Evolutionary conservation across 2,113 vertebrate genomes (phyloP), one percentile per base, ranked within the genome.

Genomic region (Petrocephalus microphthalmus): DNA sequence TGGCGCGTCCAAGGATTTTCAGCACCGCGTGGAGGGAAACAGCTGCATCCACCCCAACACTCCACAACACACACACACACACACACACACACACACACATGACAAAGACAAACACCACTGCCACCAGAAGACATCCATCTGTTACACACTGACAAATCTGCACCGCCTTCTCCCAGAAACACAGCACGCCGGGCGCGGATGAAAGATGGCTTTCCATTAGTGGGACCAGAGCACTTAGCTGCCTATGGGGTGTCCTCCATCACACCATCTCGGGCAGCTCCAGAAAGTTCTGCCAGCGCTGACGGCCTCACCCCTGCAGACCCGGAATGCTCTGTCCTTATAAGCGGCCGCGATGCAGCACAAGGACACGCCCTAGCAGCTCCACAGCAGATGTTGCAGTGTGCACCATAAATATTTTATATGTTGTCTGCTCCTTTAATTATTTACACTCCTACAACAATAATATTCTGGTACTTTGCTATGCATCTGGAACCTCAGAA

Each of bases 381-480:
- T 60, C 85, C 85, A 45, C 33, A 45, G 56, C 56, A 86, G 54
- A 86, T 64, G 85, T 64, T 86, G 56, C 54, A n/a, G 10, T 64
- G 85, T 22, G 33, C 20, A 45, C 15, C 56, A 60, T 86, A 60
- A 64, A 86, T 60, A 60, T 86, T 64, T 60, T 29, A 86, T 86
- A 86, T 45, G 7, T 60, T 60, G 54, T 25, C 56, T 86, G 56
- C 45, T 60, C 33, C 15, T 86, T 60, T 86, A 86, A 60, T 86
- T 60, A 86, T 86, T 60, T 86, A 86, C 22, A 45, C 85, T 60
- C 10, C 54, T 47, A 45, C 85, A 86, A 15, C 52, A 85, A 56
- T 52, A 86, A 86, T 86, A 86, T 57, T 64, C 85, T 42, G 85
- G 17, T 47, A 47, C 85, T 86, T 45, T 64, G 54, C 47, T 45